A percentile compares a stretch with the other conserved stretches of the same genome.
These are phyloP conservation scores for Agrypnia vestita DNA, from an alignment of 1,140 invertebrate species.

Conservation along the genomic window DNA sequence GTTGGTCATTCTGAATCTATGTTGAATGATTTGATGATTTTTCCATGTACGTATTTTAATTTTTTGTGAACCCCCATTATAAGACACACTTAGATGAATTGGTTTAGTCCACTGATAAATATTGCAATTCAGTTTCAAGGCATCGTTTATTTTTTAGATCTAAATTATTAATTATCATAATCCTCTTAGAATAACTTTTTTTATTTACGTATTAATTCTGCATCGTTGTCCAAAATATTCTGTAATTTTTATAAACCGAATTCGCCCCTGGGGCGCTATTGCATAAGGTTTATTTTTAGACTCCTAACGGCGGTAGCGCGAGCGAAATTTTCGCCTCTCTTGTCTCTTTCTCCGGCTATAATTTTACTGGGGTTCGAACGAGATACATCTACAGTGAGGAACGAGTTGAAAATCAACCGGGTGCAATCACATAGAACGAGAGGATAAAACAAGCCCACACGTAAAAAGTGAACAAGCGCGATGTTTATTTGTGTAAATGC, in stretches of 20 bases:
- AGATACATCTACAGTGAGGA: neutral
- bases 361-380: neutral
- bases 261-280: conserved; percentile 6
- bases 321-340: conserved; percentile 11
- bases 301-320: conserved; percentile 19
- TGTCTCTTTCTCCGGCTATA: neutral
- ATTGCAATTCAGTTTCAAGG: too few relatives aligned
- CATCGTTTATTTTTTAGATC: too few relatives aligned
- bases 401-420: neutral
- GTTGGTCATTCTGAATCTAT: too few relatives aligned
- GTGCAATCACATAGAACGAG: neutral
- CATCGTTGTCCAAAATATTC: too few relatives aligned
- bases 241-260: neutral
- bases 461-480: neutral
- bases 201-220: too few relatives aligned
- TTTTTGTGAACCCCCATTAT: too few relatives aligned
- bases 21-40: too few relatives aligned
- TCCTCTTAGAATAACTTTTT: too few relatives aligned
- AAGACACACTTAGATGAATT: too few relatives aligned
- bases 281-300: conserved; percentile 36
- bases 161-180: too few relatives aligned
- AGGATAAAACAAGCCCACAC: neutral
- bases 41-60: too few relatives aligned
- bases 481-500: neutral
- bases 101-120: too few relatives aligned